Evolutionary conservation across 2,797 vertebrate species (phyloP), one percentile per base, ranked within the genome.

Genomic region (Botia kubotai): DNA sequence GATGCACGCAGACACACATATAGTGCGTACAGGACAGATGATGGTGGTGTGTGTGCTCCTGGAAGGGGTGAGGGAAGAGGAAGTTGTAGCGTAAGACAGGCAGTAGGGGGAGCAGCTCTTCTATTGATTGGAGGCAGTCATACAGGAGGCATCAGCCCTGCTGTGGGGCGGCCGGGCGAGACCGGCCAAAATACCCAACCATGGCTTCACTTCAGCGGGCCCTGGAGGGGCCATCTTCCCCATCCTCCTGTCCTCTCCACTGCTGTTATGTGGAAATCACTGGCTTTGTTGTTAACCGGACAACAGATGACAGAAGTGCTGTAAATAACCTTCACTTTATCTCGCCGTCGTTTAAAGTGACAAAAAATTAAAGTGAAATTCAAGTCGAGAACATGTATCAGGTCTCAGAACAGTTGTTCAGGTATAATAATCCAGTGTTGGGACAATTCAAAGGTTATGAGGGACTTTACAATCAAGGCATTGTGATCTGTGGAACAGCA

Each of bases 31-130:
- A 46, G n/a, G 12, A 63, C 70, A 69, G 33, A 46, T 46, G 29
- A 58, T 1, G 17, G 39, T 71, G 72, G 53, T 76, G 26, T 39
- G 26, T 39, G 46, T 58, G n/a, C 6, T 72, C 19, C 65, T 73
- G 50, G 81, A 89, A 89, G 87, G 79, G 75, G 82, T 87, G 58
- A 72, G 85, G 84, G 65, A 73, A 83, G 83, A 88, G 86, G 90
- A 79, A 87, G 95, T 93, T 96, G 94, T 97, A 90, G 91, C 95
- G 85, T 74, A 57, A 82, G 91, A 85, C 85, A 88, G 93, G 92
- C 98, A 97, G 96, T 93, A 99, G 98, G 96, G 97, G 98, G 98
- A 98, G 97, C 95, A 95, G 93, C 97, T 93, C 96, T 93, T 95
- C 98, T 98, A 94, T 96, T 94, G 95, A 84, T 85, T 73, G 65